A percentile compares a stretch with the other conserved stretches of the same genome.
phyloP scores from a whole-genome alignment of 2,113 vertebrate species.

The Coptodon rendalli region DNA sequence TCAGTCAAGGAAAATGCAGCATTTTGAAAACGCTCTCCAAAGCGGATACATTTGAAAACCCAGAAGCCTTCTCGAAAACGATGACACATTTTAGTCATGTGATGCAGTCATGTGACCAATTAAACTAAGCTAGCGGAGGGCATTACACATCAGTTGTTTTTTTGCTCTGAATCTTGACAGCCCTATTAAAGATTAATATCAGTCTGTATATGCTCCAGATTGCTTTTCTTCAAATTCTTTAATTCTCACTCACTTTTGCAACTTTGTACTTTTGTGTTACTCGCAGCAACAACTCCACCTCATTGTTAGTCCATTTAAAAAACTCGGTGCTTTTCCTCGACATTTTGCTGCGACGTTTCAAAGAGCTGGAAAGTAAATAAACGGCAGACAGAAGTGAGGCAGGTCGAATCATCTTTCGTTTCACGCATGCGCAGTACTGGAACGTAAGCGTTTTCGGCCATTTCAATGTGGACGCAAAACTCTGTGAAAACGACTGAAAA shows the following conservation, averaged over 20 bases:
- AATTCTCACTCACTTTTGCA: background rate
- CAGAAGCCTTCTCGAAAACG: background rate
- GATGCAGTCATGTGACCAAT: background rate
- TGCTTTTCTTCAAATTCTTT: background rate
- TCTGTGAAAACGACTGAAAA: background rate
- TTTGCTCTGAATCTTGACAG: background rate
- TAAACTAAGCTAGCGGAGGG: background rate
- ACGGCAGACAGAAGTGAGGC: background rate
- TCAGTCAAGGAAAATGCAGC: background rate
- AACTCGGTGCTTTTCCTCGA: accelerated
- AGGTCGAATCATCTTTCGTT: background rate
- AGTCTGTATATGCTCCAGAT: accelerated
- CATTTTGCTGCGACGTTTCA: background rate
- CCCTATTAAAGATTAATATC: background rate
- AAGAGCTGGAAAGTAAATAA: background rate
- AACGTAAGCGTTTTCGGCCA: accelerated
- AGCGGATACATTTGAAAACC: background rate
- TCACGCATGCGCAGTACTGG: background rate
- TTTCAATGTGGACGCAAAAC: background rate
- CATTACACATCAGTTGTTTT: background rate
- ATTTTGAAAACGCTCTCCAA: background rate
- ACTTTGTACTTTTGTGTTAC: background rate
- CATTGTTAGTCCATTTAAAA: background rate
- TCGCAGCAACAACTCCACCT: background rate
- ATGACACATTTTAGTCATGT: background rate